phyloP scores from a whole-genome alignment of 2,113 vertebrate genomes.

The Rhipidura dahli region DNA sequence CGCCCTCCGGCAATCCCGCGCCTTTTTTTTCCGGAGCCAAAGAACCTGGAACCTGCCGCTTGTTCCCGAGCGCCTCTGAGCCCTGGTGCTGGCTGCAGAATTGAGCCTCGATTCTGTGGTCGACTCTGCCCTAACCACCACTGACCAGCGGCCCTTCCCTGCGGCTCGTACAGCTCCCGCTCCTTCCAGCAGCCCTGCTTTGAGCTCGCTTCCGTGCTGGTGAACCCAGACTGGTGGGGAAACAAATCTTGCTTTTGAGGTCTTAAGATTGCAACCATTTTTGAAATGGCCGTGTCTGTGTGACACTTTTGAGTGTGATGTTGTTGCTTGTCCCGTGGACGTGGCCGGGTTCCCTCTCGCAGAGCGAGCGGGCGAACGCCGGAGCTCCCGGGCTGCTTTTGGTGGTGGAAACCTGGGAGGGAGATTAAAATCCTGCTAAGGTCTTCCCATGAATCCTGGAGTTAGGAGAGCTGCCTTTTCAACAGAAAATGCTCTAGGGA shows the following conservation, averaged over 20 bases:
- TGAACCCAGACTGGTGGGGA: neutral
- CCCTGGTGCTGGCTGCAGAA: neutral
- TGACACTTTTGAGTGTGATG: neutral
- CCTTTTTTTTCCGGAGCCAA: neutral
- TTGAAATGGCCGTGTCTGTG: slow-evolving; percentile 53
- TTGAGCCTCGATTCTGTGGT: neutral
- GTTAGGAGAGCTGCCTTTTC: neutral
- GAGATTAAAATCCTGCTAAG: neutral
- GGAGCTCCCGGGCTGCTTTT: neutral
- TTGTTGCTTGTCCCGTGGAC: neutral
- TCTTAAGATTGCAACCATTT: slow-evolving; percentile 33
- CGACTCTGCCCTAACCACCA: slow-evolving; percentile 7
- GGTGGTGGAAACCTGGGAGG: neutral
- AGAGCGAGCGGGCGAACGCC: neutral
- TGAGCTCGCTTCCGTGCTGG: neutral
- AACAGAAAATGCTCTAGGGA: neutral
- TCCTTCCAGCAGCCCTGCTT: neutral
- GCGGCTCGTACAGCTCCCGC: neutral
- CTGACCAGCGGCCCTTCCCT: neutral
- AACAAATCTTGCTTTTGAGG: neutral
- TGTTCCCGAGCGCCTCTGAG: neutral
- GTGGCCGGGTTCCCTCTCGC: neutral
- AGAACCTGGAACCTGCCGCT: slow-evolving; percentile 16
- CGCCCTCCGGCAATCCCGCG: neutral
- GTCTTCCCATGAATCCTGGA: neutral